Evolutionary conservation across 1,140 invertebrate genomes (phyloP), one percentile per base, ranked within the genome.

Genomic region (Trichonephila clavata): DNA sequence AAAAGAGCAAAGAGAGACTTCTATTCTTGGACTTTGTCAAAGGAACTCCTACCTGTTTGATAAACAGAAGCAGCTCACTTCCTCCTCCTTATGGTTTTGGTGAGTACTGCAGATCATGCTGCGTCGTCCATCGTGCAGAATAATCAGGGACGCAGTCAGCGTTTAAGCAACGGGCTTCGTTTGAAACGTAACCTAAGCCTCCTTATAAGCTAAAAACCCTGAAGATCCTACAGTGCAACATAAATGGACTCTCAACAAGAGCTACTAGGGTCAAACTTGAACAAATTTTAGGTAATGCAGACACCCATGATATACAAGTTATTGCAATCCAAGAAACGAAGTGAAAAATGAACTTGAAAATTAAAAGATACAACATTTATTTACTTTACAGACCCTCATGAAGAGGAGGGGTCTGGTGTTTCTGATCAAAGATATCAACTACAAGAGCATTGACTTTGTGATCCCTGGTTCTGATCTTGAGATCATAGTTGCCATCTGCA

Each of bases 301-400:
- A 92, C 13, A 86, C 24, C 2, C 27, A 84, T 84, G 24, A 68
- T 6, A 59, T 84, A 39, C 90, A 92, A 57, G 50, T 92, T n/a
- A 92, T 92, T 84, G 71, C 80, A 18, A 43, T 92, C 10, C 65
- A 92, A 50, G 90, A 92, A 92, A 92, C 90, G 8, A 92, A 92
- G 32, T 21, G 84, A 61, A 90, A 65, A 59, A 68, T 24, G 71
- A 60, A 84, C 50, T 60, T 27, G 57, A 90, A 90, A 77, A 43
- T 63, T n/a, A 90, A 90, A 81, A n/a, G 59, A 13, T 80, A 59
- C 24, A 80, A 20, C 20, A 90, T 90, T 61, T 81, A 50, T 59
- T 18, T 3, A 60, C 2, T 61, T 18, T 10, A 90, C 24, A 81
- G 88, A 81, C 71, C 39, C 57, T 39, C 43, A 4, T 8, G 71